Base-by-base conservation (phyloP, 1,140 invertebrate genomes). In the Gerris buenoi region DNA sequence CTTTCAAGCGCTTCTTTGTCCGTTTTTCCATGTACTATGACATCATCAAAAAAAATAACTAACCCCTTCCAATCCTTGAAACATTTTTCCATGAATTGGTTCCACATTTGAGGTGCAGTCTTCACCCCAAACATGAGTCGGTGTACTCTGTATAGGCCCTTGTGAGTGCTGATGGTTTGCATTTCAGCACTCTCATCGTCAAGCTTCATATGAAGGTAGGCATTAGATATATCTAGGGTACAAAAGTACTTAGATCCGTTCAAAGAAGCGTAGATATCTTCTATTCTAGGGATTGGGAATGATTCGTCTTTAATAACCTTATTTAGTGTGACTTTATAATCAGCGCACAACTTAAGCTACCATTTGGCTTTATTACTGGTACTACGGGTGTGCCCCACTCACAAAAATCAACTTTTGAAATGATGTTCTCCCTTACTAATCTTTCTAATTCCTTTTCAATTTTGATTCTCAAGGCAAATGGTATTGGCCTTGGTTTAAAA, bases 111-210 rank as follows among this genome's bases (percentile, higher is more conserved):
- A n/a, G 80, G 77, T 0, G 79, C 78, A 23, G 73, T 75, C 65
- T 75, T 74, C 2, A 82, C 73, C 3, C 78, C 80, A 74, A 80
- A 82, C 2, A 73, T 75, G 13, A 81, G 61, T 64, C 75, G 63
- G 63, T 75, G 75, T 70, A 77, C 76, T 65, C 65, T 14, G 64
- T 75, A 80, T 14, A 72, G 71, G 27, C 75, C 75, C 67, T 70
- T 66, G 65, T 71, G 73, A 13, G 70, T 74, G n/a, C 69, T 68
- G 63, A 70, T 73, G 46, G 71, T 71, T 73, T 66, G 77, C 72
- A 46, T 10, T 46, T 46, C 18, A 46, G 33, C 33, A 18, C 5
- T 18, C 5, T 5, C 33, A 10, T 46, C 33, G 18, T 5, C 5
- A 46, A 46, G 5, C 5, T 18, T 10, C 33, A 46, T 46, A 46